Conservation (phyloP, 2,797 vertebrate genomes). For the Lepus oiostolus region DNA sequence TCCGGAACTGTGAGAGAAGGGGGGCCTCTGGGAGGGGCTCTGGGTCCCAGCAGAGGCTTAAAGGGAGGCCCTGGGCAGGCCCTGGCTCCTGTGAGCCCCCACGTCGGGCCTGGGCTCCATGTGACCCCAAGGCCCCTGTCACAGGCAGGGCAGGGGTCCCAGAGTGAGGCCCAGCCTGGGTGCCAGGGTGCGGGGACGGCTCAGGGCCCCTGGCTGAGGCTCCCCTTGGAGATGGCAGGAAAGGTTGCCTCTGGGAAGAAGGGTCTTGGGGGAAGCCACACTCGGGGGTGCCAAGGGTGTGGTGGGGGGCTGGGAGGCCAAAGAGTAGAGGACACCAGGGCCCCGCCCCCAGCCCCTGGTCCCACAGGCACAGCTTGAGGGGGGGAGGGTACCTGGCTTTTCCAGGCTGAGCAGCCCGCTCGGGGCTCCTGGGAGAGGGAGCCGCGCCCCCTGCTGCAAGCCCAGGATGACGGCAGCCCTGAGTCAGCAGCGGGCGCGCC, state of each 20-base stretch:
- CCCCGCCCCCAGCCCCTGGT: too few species aligned
- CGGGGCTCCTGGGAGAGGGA: neutral
- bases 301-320: neutral
- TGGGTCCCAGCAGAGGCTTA: too few species aligned
- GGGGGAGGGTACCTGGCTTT: neutral
- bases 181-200: rapidly evolving
- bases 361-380: neutral
- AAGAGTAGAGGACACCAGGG: neutral
- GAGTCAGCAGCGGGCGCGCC: conserved; percentile 53
- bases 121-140: too few species aligned
- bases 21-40: neutral
- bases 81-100: too few species aligned
- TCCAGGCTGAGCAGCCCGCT: neutral
- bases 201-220: neutral
- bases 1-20: neutral
- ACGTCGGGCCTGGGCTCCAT: neutral
- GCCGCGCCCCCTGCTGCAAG: neutral
- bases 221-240: neutral
- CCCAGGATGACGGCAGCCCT: neutral
- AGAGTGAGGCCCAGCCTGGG: neutral
- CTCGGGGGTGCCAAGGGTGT: neutral
- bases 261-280: neutral
- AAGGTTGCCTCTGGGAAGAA: neutral
- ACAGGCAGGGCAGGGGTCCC: neutral
- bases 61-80: neutral